Evolutionary conservation across 2,113 vertebrate species (phyloP), one percentile per base, ranked within the genome.

Genomic region (Sturnira hondurensis): DNA sequence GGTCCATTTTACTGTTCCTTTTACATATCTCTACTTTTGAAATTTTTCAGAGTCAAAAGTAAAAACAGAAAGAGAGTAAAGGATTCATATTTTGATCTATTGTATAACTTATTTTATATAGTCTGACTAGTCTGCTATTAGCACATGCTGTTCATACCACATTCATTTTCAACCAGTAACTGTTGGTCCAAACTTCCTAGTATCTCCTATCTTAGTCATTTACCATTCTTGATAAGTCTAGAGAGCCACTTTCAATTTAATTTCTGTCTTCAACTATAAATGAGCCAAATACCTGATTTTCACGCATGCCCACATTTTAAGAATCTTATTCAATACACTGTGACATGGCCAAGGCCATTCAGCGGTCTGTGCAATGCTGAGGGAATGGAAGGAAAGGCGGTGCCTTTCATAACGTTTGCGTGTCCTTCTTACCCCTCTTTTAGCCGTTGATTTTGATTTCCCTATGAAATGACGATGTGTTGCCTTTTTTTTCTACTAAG

Each of bases 241-340:
- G 70, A 82, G 76, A 73, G 31, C 24, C 38, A 88, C 33, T 84
- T 95, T 93, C 45, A 65, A 83, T 82, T 87, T 93, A 78, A 90
- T 56, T 96, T 87, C 45, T 71, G 45, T 87, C 76, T 93, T 91
- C 56, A 87, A n/a, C 93, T 93, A 77, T 95, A 89, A 87, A 93
- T 80, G 82, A 87, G 41, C 73, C 86, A 95, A 93, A 96, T 84
- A n/a, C 76, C 63, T 87, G 61, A 58, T 78, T 90, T 86, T 78
- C 61, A 67, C 38, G 38, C 43, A 61, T 33, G 47, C 86, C 76
- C 63, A 67, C 76, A 83, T 87, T 93, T 83, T 82, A 65, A 50
- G 17, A 67, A 36, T 67, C 47, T 93, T 22, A 47, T 61, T 93
- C 70, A 74, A 9, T 80, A 67, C 7, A 43, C 17, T 52, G n/a